Evolutionary conservation across 2,888 invertebrate genomes (phyloP).

Genomic region (Diarsia mendica): DNA sequence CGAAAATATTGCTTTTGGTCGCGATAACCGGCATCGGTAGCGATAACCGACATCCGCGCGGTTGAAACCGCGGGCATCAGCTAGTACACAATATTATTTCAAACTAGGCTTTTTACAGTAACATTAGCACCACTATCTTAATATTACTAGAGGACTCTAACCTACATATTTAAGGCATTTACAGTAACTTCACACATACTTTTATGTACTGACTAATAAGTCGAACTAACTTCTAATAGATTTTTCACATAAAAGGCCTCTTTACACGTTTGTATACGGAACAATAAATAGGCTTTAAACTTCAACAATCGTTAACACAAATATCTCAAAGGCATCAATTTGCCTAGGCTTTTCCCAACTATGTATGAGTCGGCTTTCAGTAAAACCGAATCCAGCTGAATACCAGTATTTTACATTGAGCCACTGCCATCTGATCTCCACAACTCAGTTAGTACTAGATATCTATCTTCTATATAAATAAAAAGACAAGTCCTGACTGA

Average conservation of each 20-base stretch:
- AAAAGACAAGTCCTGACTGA: too few species aligned
- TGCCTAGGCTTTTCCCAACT: too few species aligned
- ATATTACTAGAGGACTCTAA: neutral
- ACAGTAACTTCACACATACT: conserved; percentile 15
- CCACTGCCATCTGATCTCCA: too few species aligned
- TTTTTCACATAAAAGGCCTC: neutral
- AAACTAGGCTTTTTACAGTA: neutral
- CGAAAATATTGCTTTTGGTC: too few species aligned
- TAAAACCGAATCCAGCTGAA: too few species aligned
- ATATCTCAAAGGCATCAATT: neutral
- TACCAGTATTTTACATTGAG: too few species aligned
- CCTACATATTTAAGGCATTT: neutral
- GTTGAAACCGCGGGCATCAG: too few species aligned
- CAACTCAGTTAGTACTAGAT: too few species aligned
- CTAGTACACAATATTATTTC: neutral
- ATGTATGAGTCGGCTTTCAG: too few species aligned
- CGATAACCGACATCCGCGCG: too few species aligned
- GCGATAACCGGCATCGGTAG: too few species aligned
- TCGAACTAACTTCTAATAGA: conserved; percentile 1
- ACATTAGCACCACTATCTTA: conserved; percentile 7
- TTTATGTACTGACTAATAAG: conserved; percentile 3
- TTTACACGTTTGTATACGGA: neutral
- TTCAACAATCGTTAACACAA: neutral
- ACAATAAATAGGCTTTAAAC: neutral
- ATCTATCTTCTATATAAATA: too few species aligned